Evolutionary conservation across 2,113 vertebrate species (phyloP).

Genomic region (Poecile atricapillus): DNA sequence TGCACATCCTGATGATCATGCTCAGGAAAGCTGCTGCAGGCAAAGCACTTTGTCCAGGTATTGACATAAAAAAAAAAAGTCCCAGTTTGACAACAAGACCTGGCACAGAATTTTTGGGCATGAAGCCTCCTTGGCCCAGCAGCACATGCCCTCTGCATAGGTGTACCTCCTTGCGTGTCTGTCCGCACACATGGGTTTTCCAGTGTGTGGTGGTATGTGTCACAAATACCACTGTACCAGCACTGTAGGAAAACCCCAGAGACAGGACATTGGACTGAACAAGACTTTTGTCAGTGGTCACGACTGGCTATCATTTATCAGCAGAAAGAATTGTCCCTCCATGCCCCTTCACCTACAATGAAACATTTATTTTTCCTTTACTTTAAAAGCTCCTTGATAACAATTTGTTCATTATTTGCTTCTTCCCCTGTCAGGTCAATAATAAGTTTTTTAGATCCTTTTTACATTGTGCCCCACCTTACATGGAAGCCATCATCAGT

Average conservation of each 20-base stretch:
- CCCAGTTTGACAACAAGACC: background rate
- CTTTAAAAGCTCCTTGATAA: background rate
- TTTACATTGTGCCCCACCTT: background rate
- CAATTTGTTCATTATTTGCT: background rate
- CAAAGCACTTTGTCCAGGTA: background rate
- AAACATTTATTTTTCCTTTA: background rate
- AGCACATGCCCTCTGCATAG: background rate
- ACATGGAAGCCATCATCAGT: background rate
- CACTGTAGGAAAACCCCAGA: accelerated
- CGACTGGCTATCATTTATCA: background rate
- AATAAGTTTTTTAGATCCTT: background rate
- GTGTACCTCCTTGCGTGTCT: accelerated
- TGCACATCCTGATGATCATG: background rate
- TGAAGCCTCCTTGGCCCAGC: accelerated
- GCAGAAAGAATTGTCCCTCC: background rate
- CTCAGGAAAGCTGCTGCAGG: background rate
- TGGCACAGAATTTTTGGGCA: background rate
- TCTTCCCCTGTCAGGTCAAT: background rate
- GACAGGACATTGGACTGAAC: background rate
- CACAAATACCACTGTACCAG: background rate
- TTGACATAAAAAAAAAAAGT: accelerated
- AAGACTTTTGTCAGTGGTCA: background rate
- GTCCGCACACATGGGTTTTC: accelerated
- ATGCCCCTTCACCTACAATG: background rate
- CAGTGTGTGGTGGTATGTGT: accelerated